Percentiles rank a stretch among this genome's conserved stretches.
These are phyloP conservation scores for Chloromyia formosa DNA, from an alignment of 2,888 invertebrate genomes.

Conservation along the genomic window DNA sequence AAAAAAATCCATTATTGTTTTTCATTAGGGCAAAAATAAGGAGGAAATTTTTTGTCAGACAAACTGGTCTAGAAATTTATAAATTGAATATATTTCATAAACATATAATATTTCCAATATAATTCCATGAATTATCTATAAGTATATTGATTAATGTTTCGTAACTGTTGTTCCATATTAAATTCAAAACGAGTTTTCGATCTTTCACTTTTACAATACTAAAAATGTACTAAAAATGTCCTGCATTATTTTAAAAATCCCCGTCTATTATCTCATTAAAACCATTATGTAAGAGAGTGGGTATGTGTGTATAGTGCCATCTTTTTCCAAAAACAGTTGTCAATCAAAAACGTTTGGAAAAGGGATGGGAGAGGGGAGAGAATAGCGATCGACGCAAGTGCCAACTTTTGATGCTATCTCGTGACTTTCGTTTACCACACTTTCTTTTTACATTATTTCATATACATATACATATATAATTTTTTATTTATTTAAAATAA, in stretches of 20 bases:
- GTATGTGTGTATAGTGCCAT: too few relatives aligned
- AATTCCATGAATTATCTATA: conserved; percentile 25
- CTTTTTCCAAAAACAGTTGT: too few relatives aligned
- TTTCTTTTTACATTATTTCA: conserved; percentile 6
- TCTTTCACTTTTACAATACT: background rate
- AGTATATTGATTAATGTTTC: conserved; percentile 2
- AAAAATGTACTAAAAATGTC: conserved; percentile 25
- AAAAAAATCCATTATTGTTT: conserved; percentile 14
- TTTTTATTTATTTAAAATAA: conserved; percentile 30
- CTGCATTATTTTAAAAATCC: conserved; percentile 28
- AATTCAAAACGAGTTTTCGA: background rate
- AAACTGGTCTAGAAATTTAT: background rate
- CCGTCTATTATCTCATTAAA: background rate
- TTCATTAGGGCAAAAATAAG: background rate
- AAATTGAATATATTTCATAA: background rate
- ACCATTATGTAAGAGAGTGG: too few relatives aligned
- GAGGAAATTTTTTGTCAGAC: background rate
- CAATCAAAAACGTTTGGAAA: too few relatives aligned
- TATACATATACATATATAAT: too few relatives aligned
- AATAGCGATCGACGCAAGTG: background rate
- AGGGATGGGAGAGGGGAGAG: background rate
- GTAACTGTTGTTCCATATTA: conserved; percentile 16
- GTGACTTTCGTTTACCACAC: conserved; percentile 3
- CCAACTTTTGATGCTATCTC: background rate
- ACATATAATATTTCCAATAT: conserved; percentile 11